Conservation (phyloP, 2,113 vertebrate species). For the Numida meleagris region DNA sequence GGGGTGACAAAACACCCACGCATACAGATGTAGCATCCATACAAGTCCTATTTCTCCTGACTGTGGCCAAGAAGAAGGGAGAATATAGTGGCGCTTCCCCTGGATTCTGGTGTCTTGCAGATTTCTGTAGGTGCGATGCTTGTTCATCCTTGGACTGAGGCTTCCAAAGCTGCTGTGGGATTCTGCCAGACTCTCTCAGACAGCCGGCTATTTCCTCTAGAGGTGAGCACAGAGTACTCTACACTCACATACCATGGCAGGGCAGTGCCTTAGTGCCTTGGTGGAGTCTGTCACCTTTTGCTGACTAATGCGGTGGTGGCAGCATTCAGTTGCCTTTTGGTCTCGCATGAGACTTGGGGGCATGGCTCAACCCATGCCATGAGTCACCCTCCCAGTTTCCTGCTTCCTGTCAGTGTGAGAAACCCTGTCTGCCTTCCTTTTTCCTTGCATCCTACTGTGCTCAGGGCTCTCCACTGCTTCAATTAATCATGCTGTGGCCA, state of each 20-base stretch:
- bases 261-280: not conserved
- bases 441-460: not conserved
- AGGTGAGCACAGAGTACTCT: not conserved
- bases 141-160: not conserved
- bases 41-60: not conserved
- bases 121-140: not conserved
- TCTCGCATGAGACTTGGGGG: not conserved
- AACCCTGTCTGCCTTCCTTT: not conserved
- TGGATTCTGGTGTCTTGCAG: not conserved
- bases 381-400: not conserved
- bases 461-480: not conserved
- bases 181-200: not conserved
- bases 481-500: not conserved
- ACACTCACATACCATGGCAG: not conserved
- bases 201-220: not conserved
- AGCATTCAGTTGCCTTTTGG: not conserved
- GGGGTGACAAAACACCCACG: not conserved
- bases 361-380: not conserved
- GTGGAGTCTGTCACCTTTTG: not conserved
- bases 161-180: not conserved
- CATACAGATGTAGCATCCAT: rapidly evolving
- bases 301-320: not conserved
- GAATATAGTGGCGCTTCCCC: not conserved
- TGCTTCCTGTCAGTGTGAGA: not conserved
- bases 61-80: not conserved